Conservation (phyloP, 2,797 vertebrate species). For the Acropternis orthonyx region DNA sequence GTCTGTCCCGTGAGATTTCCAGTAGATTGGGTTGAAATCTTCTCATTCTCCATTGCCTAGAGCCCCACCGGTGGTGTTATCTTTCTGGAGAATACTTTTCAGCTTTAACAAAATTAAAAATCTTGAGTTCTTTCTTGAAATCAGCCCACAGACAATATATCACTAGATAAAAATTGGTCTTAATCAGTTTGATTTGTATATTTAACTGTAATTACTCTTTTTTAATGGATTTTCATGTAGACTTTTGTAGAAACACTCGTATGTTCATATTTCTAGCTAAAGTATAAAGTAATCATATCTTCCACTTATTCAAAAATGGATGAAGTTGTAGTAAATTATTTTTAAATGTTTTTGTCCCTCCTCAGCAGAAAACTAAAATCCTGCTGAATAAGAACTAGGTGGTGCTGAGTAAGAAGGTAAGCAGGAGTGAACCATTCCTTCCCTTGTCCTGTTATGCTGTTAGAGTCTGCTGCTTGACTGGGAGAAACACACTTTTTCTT, state of each 20-base stretch:
- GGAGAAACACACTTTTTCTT: rapidly evolving
- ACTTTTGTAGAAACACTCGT: not conserved
- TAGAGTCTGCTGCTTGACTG: not conserved
- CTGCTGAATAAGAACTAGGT: not conserved
- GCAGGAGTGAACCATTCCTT: not conserved
- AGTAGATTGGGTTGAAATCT: not conserved
- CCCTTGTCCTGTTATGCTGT: not conserved
- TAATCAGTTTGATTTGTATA: not conserved
- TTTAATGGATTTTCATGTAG: not conserved
- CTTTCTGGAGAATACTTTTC: not conserved
- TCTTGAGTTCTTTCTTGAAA: not conserved
- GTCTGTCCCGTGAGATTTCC: not conserved
- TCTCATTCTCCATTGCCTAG: not conserved
- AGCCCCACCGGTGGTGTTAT: not conserved
- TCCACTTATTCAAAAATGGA: not conserved
- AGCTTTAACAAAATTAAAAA: not conserved
- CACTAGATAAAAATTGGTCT: not conserved
- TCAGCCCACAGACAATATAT: not conserved
- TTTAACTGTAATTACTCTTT: not conserved
- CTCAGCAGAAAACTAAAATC: not conserved
- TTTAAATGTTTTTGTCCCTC: not conserved
- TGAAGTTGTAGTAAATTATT: not conserved
- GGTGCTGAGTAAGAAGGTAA: not conserved
- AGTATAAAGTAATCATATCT: not conserved
- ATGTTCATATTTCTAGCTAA: not conserved